These are phyloP conservation scores for Brachionichthys hirsutus DNA, from an alignment of 2,113 vertebrate genomes.

Conservation along the genomic window DNA sequence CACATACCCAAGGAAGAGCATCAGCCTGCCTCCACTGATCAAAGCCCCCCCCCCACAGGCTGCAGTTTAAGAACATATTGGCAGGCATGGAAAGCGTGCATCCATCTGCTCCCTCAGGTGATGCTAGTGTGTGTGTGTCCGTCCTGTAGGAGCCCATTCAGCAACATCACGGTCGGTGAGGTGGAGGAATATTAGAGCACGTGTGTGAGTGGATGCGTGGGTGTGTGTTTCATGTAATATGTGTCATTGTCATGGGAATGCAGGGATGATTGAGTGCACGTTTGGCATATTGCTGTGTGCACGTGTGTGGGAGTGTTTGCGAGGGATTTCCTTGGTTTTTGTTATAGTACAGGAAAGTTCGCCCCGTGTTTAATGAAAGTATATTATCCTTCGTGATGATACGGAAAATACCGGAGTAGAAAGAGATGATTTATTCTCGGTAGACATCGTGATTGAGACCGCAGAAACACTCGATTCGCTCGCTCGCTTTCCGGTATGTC, in stretches of 20 bases:
- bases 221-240: conserved; percentile 49
- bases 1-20: background rate
- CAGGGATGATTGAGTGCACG: conserved; percentile 35
- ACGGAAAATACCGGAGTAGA: too few species aligned
- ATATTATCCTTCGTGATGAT: too few species aligned
- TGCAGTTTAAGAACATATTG: background rate
- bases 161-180: conserved; percentile 52
- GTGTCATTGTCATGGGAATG: conserved; percentile 40
- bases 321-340: background rate
- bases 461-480: too few species aligned
- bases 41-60: conserved; percentile 32
- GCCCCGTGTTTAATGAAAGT: too few species aligned
- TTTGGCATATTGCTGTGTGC: background rate
- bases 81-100: conserved; percentile 1
- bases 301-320: background rate
- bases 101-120: conserved; percentile 13
- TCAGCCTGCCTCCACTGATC: conserved; percentile 20
- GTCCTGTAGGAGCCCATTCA: conserved; percentile 46
- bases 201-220: conserved; percentile 22
- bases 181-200: conserved; percentile 25
- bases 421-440: too few species aligned
- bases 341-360: too few species aligned
- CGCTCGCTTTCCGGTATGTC: too few species aligned
- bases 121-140: conserved; percentile 2
- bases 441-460: too few species aligned